These are phyloP conservation scores for Verasper variegatus DNA, from an alignment of 2,113 vertebrate genomes.

Conservation along the genomic window DNA sequence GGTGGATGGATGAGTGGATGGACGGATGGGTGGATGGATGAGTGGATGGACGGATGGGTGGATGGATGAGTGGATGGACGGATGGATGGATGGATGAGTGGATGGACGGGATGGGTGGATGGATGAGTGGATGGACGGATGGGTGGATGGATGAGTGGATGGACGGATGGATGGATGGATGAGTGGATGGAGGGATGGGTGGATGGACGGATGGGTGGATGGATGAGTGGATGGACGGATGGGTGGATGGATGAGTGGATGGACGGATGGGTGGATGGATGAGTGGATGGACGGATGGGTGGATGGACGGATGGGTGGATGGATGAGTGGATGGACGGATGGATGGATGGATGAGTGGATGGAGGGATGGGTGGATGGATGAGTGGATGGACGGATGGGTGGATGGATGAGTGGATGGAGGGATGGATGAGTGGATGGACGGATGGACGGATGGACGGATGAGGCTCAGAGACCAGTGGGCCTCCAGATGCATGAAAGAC, in stretches of 20 bases:
- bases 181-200: neutral
- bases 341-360: conserved; percentile 19
- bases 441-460: conserved; percentile 4
- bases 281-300: neutral
- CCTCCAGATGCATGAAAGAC: conserved; percentile 68
- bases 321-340: neutral
- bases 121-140: neutral
- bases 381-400: neutral
- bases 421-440: conserved; percentile 8
- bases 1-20: neutral
- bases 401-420: neutral
- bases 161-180: neutral
- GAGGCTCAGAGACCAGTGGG: conserved; percentile 12
- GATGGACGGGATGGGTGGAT: neutral
- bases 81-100: neutral
- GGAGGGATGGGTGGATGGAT: neutral
- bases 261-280: neutral
- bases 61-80: neutral
- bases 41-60: neutral
- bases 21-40: conserved; percentile 4
- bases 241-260: neutral
- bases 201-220: conserved; percentile 13
- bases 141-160: neutral
- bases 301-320: neutral
- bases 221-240: neutral